Evolutionary conservation across 2,113 vertebrate species (phyloP), one percentile per base, ranked within the genome.

Genomic region (Peromyscus leucopus): DNA sequence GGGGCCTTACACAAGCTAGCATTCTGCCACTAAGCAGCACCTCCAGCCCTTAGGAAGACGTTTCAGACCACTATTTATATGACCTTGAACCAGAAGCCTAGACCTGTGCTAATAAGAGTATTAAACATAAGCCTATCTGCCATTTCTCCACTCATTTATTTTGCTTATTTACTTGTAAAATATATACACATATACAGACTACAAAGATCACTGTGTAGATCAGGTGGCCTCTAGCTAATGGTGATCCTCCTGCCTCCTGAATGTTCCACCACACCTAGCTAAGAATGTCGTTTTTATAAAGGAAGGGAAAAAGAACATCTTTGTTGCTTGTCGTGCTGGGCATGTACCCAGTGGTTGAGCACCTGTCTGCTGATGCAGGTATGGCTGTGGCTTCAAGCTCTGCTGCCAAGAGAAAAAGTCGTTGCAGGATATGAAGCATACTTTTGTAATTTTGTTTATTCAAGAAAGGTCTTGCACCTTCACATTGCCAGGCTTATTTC

Each of bases 131-230:
- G 22, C 9, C 22, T 5, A 16, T 89, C 65, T 90, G 26, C 69
- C 63, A 65, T 74, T 92, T 80, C 31, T 94, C 33, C 48, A 92
- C n/a, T 63, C 33, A 57, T 86, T n/a, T 67, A 39, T 89, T 93
- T 88, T 61, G 24, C 28, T 36, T 93, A 71, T 91, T 76, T 72
- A 94, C 65, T 89, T 87, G 22, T 74, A 65, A 39, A 80, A 48
- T 79, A 24, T 7, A 51, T 3, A 69, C 55, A 94, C 28, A n/a
- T 67, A 90, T 26, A 93, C 28, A 79, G 55, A 96, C 17, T 46
- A 72, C 9, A 82, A 67, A 96, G 1, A 91, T 96, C 31, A 82
- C 55, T 65, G 48, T 79, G 48, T 80, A 55, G 7, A 80, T 19
- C 31, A 51, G 31, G 48, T 55, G 31, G 28, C 51, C 31, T 36